These are phyloP conservation scores for Epirrhoe tristata DNA, from an alignment of 2,888 invertebrate species.

Conservation along the genomic window DNA sequence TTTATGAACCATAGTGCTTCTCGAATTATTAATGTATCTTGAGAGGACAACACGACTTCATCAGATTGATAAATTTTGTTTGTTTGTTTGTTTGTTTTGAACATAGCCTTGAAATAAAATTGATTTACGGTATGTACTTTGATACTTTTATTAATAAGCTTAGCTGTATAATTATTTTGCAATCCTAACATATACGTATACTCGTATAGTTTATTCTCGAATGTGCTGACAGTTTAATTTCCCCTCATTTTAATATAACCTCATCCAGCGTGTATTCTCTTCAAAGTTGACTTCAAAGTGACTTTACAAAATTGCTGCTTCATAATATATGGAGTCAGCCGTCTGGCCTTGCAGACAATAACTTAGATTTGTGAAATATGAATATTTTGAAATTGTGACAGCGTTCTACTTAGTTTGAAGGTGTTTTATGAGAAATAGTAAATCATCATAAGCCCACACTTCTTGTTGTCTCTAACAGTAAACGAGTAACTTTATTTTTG, in stretches of 20 bases:
- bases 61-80: background rate
- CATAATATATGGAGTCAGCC: slow-evolving; percentile 34
- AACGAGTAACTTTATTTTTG: background rate
- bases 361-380: slow-evolving; percentile 32
- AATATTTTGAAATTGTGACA: slow-evolving; percentile 26
- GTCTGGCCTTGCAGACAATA: slow-evolving; percentile 37
- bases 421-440: background rate
- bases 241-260: slow-evolving; percentile 26
- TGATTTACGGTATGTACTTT: too few species aligned
- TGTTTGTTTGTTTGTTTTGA: background rate
- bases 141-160: too few species aligned
- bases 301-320: slow-evolving; percentile 30
- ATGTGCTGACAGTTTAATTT: slow-evolving; percentile 26
- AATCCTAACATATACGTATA: too few species aligned
- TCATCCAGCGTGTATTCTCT: slow-evolving; percentile 18
- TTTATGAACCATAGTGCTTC: slow-evolving; percentile 32
- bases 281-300: slow-evolving; percentile 29
- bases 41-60: slow-evolving; percentile 1
- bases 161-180: too few species aligned
- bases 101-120: background rate
- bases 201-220: background rate
- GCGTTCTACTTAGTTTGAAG: background rate
- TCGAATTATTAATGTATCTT: slow-evolving; percentile 7
- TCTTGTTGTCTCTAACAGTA: background rate
- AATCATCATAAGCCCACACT: background rate